phyloP scores from a whole-genome alignment of 2,888 invertebrate genomes.

The Drosophila austrosaltans region DNA sequence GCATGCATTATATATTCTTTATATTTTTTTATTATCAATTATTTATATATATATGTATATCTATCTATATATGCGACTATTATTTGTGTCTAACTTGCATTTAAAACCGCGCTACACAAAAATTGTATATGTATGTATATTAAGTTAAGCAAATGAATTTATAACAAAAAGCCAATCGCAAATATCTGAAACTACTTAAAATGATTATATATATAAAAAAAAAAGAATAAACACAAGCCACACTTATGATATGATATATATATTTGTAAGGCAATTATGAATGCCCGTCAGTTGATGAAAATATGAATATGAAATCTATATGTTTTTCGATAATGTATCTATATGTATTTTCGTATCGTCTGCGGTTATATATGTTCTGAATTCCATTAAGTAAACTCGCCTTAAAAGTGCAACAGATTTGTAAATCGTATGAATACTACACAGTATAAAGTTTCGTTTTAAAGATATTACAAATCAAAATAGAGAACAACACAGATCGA shows the following conservation, averaged over 20 bases:
- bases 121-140: conserved; percentile 60
- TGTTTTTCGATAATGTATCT: conserved; percentile 30
- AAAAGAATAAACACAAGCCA: conserved; percentile 9
- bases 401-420: background rate
- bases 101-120: conserved; percentile 59
- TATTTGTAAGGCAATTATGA: conserved; percentile 21
- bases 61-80: conserved; percentile 60
- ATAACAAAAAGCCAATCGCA: conserved; percentile 25
- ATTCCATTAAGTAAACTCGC: background rate
- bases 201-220: conserved; percentile 19
- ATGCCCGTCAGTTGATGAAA: conserved; percentile 32
- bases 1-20: conserved; percentile 47
- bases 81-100: conserved; percentile 70
- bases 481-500: background rate
- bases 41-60: conserved; percentile 32
- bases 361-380: background rate
- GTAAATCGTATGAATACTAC: too few relatives aligned
- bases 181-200: conserved; percentile 27
- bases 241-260: conserved; percentile 11
- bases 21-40: conserved; percentile 47
- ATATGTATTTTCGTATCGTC: conserved; percentile 10
- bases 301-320: conserved; percentile 23
- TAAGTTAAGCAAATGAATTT: conserved; percentile 66
- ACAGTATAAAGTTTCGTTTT: background rate
- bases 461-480: background rate